Evolutionary conservation across 1,140 invertebrate genomes (phyloP), one percentile per base, ranked within the genome.

Genomic region (Chelonus insularis): DNA sequence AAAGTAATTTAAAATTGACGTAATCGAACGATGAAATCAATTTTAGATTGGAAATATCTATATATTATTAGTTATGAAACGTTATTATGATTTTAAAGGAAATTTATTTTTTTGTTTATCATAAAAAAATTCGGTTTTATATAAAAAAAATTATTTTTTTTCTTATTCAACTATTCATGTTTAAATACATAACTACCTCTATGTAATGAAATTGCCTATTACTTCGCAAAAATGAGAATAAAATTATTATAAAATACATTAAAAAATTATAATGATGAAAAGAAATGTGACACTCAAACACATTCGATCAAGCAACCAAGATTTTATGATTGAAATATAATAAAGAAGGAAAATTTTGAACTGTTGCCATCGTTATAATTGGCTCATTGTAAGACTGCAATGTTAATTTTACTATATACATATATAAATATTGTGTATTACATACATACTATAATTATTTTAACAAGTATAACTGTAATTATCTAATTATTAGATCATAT

Each of bases 301-400:
- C 34, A 14, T 54, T 62, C 50, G 48, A 58, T 34, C 62, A 62
- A 41, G 36, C 45, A 59, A 62, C 50, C 61, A 62, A 29, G 20
- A 59, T 56, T 41, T 56, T 59, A 62, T 62, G 56, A 59, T 48
- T 62, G 47, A 66, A 51, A 56, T 41, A 47, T n/a, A 16, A 0
- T 5, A 57, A 47, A 36, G 47, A 34, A 52, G 18, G 21, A 18
- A 45, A 47, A 9, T 8, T 52, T 52, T 55, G 57, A 66, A 57
- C 67, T 57, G 62, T 67, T 67, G 66, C 60, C 62, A 67, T 67
- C 55, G 59, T 68, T 69, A 64, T 65, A 64, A 66, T 65, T 69
- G 64, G 64, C 62, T 69, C 62, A 69, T 56, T 25, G 61, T 66
- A 69, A 70, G 69, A 71, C 68, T 71, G 69, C 69, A 68, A 66